These are phyloP conservation scores for Hesperophylax magnus DNA, from an alignment of 1,140 invertebrate species.

Conservation along the genomic window DNA sequence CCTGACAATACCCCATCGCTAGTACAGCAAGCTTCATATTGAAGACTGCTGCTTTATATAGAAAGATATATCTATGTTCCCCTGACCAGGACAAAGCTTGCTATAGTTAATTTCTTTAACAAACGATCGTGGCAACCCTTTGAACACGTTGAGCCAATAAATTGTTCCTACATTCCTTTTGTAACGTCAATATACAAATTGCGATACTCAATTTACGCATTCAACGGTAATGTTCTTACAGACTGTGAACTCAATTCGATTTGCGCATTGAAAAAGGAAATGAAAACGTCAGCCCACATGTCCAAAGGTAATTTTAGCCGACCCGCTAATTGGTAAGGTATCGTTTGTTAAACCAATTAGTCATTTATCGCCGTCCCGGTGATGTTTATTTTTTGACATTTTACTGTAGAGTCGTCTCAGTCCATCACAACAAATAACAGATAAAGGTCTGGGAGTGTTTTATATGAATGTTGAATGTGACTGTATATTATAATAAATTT, in stretches of 20 bases:
- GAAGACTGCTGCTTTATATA: neutral
- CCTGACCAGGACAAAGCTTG: neutral
- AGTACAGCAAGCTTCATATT: slow-evolving; percentile 14
- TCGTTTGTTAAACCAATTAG: too few relatives aligned
- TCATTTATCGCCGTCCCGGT: too few relatives aligned
- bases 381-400: slow-evolving; percentile 18
- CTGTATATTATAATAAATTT: neutral
- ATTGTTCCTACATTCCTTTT: neutral
- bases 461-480: slow-evolving; percentile 3
- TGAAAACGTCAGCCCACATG: too few relatives aligned
- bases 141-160: neutral
- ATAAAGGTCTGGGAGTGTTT: neutral
- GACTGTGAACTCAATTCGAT: too few relatives aligned
- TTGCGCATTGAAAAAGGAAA: too few relatives aligned
- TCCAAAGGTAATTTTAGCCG: too few relatives aligned
- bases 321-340: too few relatives aligned
- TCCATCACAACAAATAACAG: neutral
- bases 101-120: neutral
- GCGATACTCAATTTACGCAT: neutral
- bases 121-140: neutral
- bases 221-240: neutral
- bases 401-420: neutral
- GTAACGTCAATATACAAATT: neutral
- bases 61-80: neutral
- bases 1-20: too few relatives aligned